Evolutionary conservation across 2,888 invertebrate genomes (phyloP).

Genomic region (Drosophila neonasuta): DNA sequence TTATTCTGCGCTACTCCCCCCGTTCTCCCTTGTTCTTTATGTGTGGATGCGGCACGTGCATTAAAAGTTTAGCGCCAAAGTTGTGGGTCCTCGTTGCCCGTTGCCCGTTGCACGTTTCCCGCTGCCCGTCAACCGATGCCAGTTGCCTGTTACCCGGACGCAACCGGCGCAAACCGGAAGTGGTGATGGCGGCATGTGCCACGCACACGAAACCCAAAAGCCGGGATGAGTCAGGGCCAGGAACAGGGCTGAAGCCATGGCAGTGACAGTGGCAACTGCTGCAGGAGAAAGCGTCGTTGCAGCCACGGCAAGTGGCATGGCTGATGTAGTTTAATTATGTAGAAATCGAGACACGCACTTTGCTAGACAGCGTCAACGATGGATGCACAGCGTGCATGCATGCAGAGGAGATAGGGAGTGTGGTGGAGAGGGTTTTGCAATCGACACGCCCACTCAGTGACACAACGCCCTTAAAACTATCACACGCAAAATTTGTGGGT

Average conservation of each 20-base stretch:
- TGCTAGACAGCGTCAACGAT: constrained; percentile 56
- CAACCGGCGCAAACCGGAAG: constrained; percentile 68
- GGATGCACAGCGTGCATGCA: constrained; percentile 20
- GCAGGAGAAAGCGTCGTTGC: constrained; percentile 7
- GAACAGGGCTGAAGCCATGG: neutral
- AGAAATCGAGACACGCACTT: constrained; percentile 78
- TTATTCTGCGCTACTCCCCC: neutral
- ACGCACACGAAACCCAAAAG: constrained; percentile 46
- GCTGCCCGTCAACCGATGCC: constrained; percentile 17
- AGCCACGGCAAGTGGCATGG: constrained; percentile 34
- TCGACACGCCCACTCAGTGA: constrained; percentile 66
- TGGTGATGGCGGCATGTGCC: constrained; percentile 48
- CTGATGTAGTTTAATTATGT: constrained; percentile 73
- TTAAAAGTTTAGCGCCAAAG: constrained; percentile 73
- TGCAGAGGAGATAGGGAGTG: neutral
- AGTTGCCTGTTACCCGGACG: constrained; percentile 38
- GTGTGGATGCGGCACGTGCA: constrained; percentile 61
- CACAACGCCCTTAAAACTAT: constrained; percentile 52
- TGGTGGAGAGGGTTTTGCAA: constrained; percentile 27
- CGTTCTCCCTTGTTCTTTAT: neutral
- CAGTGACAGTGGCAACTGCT: constrained; percentile 11
- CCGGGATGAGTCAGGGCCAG: neutral
- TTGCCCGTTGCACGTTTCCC: neutral
- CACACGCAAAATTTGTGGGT: constrained; percentile 57
- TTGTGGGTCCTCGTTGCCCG: constrained; percentile 45